phyloP scores from a whole-genome alignment of 37 sponge, comb jelly and placozoan genomes.

The Cladorhizidae sp. region DNA sequence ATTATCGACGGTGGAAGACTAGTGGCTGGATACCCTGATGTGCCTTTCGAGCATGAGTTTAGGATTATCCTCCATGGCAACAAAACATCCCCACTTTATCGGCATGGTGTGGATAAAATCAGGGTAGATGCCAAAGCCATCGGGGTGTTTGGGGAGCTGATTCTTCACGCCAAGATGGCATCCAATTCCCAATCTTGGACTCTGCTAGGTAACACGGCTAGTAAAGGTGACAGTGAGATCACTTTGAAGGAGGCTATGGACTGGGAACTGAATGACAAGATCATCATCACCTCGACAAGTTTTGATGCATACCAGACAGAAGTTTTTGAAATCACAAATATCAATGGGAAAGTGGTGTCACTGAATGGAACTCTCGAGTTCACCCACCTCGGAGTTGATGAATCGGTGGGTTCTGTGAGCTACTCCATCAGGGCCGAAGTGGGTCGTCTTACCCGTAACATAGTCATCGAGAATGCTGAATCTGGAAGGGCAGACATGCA shows the following conservation, averaged over 20 bases:
- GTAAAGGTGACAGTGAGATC: constrained; percentile 20
- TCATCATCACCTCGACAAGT: constrained; percentile 85
- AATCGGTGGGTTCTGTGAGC: neutral
- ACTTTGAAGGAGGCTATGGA: constrained; percentile 44
- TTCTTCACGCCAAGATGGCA: constrained; percentile 37
- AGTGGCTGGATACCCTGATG: constrained; percentile 70
- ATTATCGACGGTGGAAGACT: constrained; percentile 76
- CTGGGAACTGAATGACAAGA: constrained; percentile 73
- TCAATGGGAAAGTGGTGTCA: constrained; percentile 32
- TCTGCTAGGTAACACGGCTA: constrained; percentile 23
- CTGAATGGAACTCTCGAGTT: constrained; percentile 37
- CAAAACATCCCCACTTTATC: constrained; percentile 42
- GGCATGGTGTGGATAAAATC: constrained; percentile 27
- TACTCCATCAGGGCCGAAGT: constrained; percentile 79
- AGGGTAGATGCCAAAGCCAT: constrained; percentile 83
- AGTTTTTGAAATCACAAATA: constrained; percentile 34
- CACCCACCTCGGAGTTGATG: constrained; percentile 36
- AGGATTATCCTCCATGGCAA: constrained; percentile 75
- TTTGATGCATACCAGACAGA: constrained; percentile 81
- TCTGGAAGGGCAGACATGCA: constrained; percentile 32
- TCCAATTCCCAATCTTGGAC: constrained; percentile 56
- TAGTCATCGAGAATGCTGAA: constrained; percentile 69
- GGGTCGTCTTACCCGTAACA: constrained; percentile 80
- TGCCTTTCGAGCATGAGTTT: constrained; percentile 66
- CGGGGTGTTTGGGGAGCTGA: constrained; percentile 81